phyloP scores from a whole-genome alignment of 2,888 invertebrate genomes.

The Yponomeuta malinellus region DNA sequence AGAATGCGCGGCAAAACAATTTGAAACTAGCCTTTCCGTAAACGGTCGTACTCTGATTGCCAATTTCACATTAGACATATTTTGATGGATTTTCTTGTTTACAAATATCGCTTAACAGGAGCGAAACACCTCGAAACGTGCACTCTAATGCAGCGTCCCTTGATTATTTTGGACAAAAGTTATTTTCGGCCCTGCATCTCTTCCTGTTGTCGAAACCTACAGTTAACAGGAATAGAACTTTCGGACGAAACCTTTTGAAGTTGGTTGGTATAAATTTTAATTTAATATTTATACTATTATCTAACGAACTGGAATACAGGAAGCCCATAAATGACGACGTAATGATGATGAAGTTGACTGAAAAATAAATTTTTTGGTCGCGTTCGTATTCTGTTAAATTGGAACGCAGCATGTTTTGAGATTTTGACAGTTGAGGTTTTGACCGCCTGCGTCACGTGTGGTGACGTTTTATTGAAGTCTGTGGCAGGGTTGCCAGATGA shows the following conservation, averaged over 20 bases:
- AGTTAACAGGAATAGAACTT: neutral
- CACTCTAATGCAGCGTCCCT: conserved; percentile 2
- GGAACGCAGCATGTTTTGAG: too few relatives aligned
- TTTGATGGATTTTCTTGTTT: conserved; percentile 7
- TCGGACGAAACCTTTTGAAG: neutral
- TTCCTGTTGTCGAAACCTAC: conserved; percentile 29
- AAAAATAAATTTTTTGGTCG: too few relatives aligned
- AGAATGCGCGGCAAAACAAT: neutral
- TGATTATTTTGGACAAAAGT: conserved; percentile 29
- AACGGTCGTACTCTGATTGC: conserved; percentile 79
- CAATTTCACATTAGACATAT: conserved; percentile 79
- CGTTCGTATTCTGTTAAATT: too few relatives aligned
- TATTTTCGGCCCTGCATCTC: conserved; percentile 36
- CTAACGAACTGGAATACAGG: too few relatives aligned
- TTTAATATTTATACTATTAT: too few relatives aligned
- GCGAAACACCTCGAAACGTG: neutral
- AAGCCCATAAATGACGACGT: too few relatives aligned
- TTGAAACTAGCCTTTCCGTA: conserved; percentile 73
- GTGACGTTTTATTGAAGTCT: too few relatives aligned
- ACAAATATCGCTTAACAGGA: conserved; percentile 14
- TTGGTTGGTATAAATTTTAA: too few relatives aligned
- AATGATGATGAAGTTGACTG: too few relatives aligned
- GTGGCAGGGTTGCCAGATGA: too few relatives aligned
- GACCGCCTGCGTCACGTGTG: too few relatives aligned
- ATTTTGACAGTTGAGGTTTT: too few relatives aligned